Evolutionary conservation across 2,113 vertebrate species (phyloP).

Genomic region (Xiphophorus hellerii): DNA sequence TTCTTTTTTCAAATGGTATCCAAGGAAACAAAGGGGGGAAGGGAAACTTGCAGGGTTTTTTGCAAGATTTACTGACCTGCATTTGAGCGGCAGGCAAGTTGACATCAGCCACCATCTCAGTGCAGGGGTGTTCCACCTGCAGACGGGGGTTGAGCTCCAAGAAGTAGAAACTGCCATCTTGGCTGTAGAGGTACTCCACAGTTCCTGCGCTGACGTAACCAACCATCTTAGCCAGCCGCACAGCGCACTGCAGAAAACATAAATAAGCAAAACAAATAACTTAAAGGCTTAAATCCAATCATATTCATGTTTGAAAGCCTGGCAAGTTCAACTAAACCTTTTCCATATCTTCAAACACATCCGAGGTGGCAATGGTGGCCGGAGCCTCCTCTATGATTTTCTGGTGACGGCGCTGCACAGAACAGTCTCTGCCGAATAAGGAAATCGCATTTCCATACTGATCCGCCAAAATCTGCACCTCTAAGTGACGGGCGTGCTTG

Average conservation of each 20-base stretch:
- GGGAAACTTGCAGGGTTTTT: slow-evolving; percentile 10
- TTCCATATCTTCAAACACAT: slow-evolving; percentile 97
- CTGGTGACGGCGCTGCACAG: slow-evolving; percentile 96
- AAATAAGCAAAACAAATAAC: background rate
- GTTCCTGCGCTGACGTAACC: slow-evolving; percentile 98
- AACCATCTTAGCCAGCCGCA: slow-evolving; percentile 98
- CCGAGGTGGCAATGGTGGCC: slow-evolving; percentile 89
- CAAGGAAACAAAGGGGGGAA: slow-evolving; percentile 43
- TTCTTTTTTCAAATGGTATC: slow-evolving; percentile 31
- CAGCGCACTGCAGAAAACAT: slow-evolving; percentile 87
- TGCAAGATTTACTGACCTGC: slow-evolving; percentile 84
- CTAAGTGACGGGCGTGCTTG: slow-evolving; percentile 95
- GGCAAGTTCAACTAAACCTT: slow-evolving; percentile 74
- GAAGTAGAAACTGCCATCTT: slow-evolving; percentile 98
- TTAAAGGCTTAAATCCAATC: background rate
- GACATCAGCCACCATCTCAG: slow-evolving; percentile 98
- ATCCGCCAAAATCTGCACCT: slow-evolving; percentile 97
- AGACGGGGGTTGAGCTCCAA: slow-evolving; percentile 97
- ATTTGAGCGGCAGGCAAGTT: slow-evolving; percentile 95
- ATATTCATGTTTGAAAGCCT: background rate
- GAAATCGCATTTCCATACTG: slow-evolving; percentile 98
- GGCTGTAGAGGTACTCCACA: slow-evolving; percentile 98
- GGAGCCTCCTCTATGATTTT: slow-evolving; percentile 99
- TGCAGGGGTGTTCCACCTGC: slow-evolving; percentile 98
- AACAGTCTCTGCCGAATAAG: slow-evolving; percentile 96